Evolutionary conservation across 2,113 vertebrate species (phyloP).

Genomic region (Vulpes vulpes): DNA sequence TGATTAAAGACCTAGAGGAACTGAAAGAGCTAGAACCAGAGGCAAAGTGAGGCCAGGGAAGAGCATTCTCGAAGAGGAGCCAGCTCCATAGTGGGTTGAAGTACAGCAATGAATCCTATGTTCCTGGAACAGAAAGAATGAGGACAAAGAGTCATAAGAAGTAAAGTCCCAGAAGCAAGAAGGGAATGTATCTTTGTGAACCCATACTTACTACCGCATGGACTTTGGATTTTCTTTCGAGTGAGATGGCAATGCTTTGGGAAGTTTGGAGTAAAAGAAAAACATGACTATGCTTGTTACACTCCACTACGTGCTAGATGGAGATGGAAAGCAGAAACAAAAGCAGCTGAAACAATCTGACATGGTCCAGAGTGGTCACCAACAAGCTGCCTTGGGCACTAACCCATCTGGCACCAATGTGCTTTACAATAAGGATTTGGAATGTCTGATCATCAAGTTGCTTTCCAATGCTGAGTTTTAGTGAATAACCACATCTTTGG

Average conservation of each 20-base stretch:
- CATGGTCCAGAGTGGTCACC: accelerated
- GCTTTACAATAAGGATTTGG: neutral
- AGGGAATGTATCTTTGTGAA: accelerated
- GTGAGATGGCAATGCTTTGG: too few relatives aligned
- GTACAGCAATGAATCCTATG: accelerated
- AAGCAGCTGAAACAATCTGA: neutral
- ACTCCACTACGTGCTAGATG: neutral
- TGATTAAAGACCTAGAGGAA: too few relatives aligned
- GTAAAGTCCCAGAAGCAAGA: neutral
- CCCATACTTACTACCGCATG: accelerated
- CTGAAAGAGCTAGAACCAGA: neutral
- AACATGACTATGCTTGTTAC: neutral
- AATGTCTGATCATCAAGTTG: neutral
- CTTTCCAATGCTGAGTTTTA: neutral
- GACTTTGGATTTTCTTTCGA: neutral
- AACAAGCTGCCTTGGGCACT: too few relatives aligned
- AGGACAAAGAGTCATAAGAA: neutral
- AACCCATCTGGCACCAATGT: too few relatives aligned
- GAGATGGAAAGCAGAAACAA: neutral
- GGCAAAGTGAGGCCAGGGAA: too few relatives aligned
- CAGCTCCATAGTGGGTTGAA: neutral
- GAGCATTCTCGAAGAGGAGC: neutral
- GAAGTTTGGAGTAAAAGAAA: neutral
- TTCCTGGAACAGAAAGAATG: too few relatives aligned
- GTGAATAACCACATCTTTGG: too few relatives aligned